Evolutionary conservation across 64 coral and sea anemone species (phyloP).

Genomic region (Catalaphyllia jardinei): DNA sequence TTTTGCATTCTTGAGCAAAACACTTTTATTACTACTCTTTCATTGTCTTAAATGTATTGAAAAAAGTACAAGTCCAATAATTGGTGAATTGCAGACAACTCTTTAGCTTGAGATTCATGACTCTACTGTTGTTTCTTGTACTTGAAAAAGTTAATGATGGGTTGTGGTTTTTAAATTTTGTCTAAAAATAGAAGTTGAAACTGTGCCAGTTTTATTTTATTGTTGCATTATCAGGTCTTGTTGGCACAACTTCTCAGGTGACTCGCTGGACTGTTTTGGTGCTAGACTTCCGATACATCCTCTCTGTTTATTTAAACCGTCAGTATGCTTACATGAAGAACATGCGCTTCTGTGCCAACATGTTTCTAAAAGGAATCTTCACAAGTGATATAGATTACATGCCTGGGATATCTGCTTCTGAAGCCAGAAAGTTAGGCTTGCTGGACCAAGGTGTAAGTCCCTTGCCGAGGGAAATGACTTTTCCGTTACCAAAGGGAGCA

Average conservation of each 20-base stretch:
- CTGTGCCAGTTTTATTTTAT: not conserved
- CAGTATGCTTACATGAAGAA: conserved; percentile 87
- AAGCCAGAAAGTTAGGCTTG: conserved; percentile 87
- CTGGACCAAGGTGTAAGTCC: conserved; percentile 72
- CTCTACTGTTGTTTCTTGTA: no score
- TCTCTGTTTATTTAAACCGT: conserved; percentile 91
- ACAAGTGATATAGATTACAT: conserved; percentile 96
- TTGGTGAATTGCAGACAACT: no score
- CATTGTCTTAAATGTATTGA: no score
- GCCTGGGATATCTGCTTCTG: conserved; percentile 83
- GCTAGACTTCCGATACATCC: conserved; percentile 85
- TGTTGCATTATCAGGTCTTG: conserved; percentile 49
- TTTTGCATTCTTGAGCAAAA: not conserved
- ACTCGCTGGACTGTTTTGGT: conserved; percentile 92
- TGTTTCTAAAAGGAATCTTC: conserved; percentile 95
- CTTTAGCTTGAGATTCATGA: no score
- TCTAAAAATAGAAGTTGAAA: no score
- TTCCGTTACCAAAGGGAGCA: conserved; percentile 79
- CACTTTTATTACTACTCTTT: not conserved
- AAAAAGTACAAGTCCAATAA: no score
- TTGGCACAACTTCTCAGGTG: conserved; percentile 76
- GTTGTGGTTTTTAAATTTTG: no score
- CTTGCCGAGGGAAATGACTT: conserved; percentile 94
- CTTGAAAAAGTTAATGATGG: no score
- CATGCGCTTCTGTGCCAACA: conserved; percentile 95